phyloP scores from a whole-genome alignment of 2,888 invertebrate species.

The Mechanitis mazaeus region DNA sequence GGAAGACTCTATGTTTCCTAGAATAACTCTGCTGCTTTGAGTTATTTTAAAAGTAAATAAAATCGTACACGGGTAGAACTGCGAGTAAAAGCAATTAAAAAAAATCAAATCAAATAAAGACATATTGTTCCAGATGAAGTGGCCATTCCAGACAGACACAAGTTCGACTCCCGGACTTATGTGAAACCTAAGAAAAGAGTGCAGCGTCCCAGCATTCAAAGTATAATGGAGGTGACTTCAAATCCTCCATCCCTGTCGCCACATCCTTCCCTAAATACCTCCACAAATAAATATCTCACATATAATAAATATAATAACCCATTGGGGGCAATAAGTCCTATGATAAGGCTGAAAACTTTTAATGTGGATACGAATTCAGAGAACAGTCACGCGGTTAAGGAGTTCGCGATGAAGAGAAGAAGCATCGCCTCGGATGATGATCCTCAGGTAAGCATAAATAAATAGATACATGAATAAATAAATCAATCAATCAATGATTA shows the following conservation, averaged over 20 bases:
- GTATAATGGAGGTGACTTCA: constrained; percentile 56
- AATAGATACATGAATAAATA: no score
- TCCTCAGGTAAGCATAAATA: constrained; percentile 48
- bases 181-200: constrained; percentile 80
- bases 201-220: constrained; percentile 78
- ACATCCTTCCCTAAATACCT: constrained; percentile 39
- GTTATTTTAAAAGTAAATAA: no score
- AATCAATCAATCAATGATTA: no score
- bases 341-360: constrained; percentile 65
- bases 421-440: constrained; percentile 65
- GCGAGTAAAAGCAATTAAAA: not conserved
- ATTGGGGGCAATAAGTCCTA: constrained; percentile 55
- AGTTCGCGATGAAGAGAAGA: constrained; percentile 60
- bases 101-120: not conserved
- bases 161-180: constrained; percentile 82
- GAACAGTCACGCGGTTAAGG: constrained; percentile 54
- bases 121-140: constrained; percentile 51
- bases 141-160: constrained; percentile 63
- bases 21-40: no score
- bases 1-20: no score
- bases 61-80: no score
- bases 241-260: constrained; percentile 50
- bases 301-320: constrained; percentile 67
- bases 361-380: constrained; percentile 64
- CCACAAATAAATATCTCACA: constrained; percentile 59